phyloP scores from a whole-genome alignment of 1,140 invertebrate species.

The Oryzaephilus surinamensis region DNA sequence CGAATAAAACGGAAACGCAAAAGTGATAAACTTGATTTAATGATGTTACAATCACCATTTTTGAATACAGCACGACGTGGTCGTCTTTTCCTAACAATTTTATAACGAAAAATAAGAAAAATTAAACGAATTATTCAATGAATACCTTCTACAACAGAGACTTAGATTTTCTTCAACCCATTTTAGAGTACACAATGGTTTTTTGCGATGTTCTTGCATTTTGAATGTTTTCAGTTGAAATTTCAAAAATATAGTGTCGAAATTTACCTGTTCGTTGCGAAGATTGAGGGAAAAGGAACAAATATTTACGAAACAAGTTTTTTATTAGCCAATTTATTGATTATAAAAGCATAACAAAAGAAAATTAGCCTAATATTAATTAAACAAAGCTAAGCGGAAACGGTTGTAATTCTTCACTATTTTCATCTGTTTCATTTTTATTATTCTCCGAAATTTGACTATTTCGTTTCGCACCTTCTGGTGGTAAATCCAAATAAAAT shows the following conservation, averaged over 20 bases:
- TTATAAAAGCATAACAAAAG: too few species aligned
- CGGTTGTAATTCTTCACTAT: too few species aligned
- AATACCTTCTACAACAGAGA: not conserved
- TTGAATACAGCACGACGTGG: constrained; percentile 75
- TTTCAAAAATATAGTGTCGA: not conserved
- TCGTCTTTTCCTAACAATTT: constrained; percentile 23
- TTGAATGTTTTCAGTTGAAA: not conserved
- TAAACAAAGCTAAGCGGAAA: too few species aligned
- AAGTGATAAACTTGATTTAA: constrained; percentile 69
- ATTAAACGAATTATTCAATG: not conserved
- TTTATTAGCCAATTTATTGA: too few species aligned
- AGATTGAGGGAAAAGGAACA: too few species aligned
- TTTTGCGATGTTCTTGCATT: constrained; percentile 1
- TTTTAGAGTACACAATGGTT: not conserved
- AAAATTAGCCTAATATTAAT: too few species aligned
- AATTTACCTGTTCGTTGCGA: too few species aligned
- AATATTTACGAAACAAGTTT: too few species aligned
- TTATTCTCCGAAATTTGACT: too few species aligned
- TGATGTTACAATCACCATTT: constrained; percentile 89
- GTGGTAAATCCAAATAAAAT: not conserved
- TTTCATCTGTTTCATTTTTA: too few species aligned
- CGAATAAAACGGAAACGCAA: constrained; percentile 62
- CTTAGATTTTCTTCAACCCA: not conserved
- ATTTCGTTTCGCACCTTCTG: not conserved
- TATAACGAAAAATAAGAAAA: not conserved